phyloP scores from a whole-genome alignment of 1,140 invertebrate species.

The Pristionchus pacificus region DNA sequence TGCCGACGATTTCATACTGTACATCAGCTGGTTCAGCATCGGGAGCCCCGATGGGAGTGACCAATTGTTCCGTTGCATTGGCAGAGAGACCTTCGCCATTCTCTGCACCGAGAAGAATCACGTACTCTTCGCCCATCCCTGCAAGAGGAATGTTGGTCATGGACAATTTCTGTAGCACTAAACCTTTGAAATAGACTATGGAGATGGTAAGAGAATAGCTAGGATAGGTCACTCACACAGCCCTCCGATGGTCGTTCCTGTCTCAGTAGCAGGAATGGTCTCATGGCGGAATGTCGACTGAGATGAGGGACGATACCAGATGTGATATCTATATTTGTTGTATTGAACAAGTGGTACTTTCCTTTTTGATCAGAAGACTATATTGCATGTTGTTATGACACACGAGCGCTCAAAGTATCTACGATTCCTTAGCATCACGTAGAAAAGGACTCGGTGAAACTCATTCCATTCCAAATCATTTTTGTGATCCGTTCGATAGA shows the following conservation, averaged over 20 bases:
- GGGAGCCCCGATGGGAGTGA: conserved; percentile 56
- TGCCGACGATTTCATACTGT: conserved; percentile 58
- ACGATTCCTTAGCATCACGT: too few species aligned
- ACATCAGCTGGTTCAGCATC: conserved; percentile 62
- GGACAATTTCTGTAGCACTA: too few species aligned
- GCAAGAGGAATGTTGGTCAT: too few species aligned
- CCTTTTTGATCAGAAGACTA: too few species aligned
- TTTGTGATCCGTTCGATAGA: conserved; percentile 22
- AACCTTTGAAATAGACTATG: too few species aligned
- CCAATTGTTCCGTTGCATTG: conserved; percentile 51
- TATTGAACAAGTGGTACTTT: too few species aligned
- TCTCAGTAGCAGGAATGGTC: conserved; percentile 39
- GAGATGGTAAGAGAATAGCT: background rate
- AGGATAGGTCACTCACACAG: conserved; percentile 40
- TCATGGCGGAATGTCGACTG: conserved; percentile 22
- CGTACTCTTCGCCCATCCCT: conserved; percentile 55
- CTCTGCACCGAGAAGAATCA: conserved; percentile 39
- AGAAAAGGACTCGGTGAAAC: too few species aligned
- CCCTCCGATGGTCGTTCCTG: conserved; percentile 39
- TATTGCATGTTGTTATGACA: too few species aligned
- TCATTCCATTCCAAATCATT: too few species aligned
- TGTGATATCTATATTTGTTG: conserved; percentile 38
- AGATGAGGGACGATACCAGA: conserved; percentile 48
- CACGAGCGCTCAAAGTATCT: too few species aligned
- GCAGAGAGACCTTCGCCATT: conserved; percentile 43